Base-by-base conservation (phyloP, 2,888 invertebrate genomes). In the Serrognathus titanus region DNA sequence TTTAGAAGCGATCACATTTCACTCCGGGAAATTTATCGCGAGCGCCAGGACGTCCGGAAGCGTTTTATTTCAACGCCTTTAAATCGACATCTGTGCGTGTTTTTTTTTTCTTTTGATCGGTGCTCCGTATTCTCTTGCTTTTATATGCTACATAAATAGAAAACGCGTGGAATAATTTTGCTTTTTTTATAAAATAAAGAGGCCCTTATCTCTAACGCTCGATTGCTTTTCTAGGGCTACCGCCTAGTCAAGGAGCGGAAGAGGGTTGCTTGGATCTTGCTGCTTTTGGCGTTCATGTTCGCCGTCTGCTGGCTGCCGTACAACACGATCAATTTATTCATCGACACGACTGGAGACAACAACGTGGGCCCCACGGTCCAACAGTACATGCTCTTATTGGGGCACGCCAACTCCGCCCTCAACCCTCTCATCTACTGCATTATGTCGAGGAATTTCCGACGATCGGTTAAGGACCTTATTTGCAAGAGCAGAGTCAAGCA, bases 261-360 rank as follows among this genome's bases (percentile, higher is more conserved):
- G 69, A 80, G 88, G 38, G 88, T 90, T 8, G 90, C 90, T 0
- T 86, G 87, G 82, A 89, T 90, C 62, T 79, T 90, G 12, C 79
- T 90, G 1, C 81, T 89, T 0, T 78, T 90, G 10, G 89, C 90
- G 0, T 82, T 89, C 1, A 81, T 90, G 16, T 91, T 91, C 69
- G 89, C 89, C 0, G 72, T 86, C 3, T 91, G 90, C 75, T 91
- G 90, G 90, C 78, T 90, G 45, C 90, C 90, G 0, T 89, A 89
- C 79, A 87, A 89, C 74, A 84, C 87, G 47, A 77, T 88, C 20
- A 84, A 82, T 68, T 79, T 89, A 11, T 77, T 89, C 50, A 75
- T 85, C 5, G 90, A 90, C 69, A 81, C 48, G 9, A 31, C 45
- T 1, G 39, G 20, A 16, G 48, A 39, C n/a, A 51, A 16, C n/a